Percentiles rank a stretch among this genome's conserved stretches.
Conservation (phyloP, 2,888 invertebrate species). For the Nipponacmea schrenckii region DNA sequence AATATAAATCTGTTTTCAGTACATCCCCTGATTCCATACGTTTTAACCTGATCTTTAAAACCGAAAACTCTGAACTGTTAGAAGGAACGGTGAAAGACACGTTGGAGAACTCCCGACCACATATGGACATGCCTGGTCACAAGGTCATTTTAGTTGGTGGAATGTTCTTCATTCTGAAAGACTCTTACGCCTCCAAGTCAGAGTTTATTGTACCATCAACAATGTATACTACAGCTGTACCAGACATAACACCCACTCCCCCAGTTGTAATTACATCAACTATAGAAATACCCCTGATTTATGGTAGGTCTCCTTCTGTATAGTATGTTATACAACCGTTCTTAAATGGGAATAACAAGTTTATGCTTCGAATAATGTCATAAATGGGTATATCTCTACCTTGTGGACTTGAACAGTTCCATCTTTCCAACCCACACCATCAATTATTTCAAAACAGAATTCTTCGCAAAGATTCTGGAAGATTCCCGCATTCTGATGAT, state of each 20-base stretch:
- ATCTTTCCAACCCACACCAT: too few relatives aligned
- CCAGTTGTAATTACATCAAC: not conserved
- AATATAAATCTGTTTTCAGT: constrained; percentile 4
- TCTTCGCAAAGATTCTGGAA: too few relatives aligned
- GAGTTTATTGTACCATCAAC: not conserved
- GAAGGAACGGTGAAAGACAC: constrained; percentile 14
- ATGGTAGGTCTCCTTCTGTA: not conserved
- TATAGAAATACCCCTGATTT: not conserved
- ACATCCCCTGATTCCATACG: constrained; percentile 8
- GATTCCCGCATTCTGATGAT: too few relatives aligned
- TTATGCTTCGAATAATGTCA: too few relatives aligned
- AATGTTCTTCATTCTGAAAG: constrained; percentile 23
- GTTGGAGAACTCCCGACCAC: constrained; percentile 23
- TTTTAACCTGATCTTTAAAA: constrained; percentile 25
- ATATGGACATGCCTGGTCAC: constrained; percentile 14
- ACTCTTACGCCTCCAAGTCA: constrained; percentile 4
- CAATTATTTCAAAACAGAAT: too few relatives aligned
- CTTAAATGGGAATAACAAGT: too few relatives aligned
- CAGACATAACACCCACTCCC: not conserved
- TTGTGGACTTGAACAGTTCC: too few relatives aligned
- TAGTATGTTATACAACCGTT: too few relatives aligned
- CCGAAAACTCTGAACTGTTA: constrained; percentile 14
- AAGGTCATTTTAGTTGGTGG: constrained; percentile 25
- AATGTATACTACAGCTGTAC: not conserved
- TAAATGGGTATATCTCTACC: too few relatives aligned